A percentile compares a stretch with the other conserved stretches of the same genome.
phyloP scores from a whole-genome alignment of 2,888 invertebrate species.

The Spicauda simplicius region DNA sequence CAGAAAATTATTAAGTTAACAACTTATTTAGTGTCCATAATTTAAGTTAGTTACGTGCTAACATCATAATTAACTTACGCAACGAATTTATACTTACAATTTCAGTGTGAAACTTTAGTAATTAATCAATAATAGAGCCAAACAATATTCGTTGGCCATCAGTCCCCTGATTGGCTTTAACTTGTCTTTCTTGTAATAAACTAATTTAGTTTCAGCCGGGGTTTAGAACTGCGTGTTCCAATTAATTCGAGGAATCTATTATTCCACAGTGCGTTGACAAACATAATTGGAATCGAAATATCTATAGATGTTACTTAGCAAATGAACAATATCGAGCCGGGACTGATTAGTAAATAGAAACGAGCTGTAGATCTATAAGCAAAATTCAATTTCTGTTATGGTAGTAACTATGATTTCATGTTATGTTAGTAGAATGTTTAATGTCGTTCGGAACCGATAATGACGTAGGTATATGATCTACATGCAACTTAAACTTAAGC shows the following conservation, averaged over 20 bases:
- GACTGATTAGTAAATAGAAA: not conserved
- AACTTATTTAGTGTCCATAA: too few species aligned
- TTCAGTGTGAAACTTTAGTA: not conserved
- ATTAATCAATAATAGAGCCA: not conserved
- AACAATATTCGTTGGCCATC: not conserved
- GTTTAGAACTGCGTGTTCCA: not conserved
- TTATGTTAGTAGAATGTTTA: too few species aligned
- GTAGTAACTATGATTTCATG: too few species aligned
- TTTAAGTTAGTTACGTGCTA: too few species aligned
- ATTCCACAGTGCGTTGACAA: slow-evolving; percentile 1
- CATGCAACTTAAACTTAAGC: too few species aligned
- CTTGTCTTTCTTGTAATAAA: slow-evolving; percentile 5
- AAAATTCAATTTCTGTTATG: too few species aligned
- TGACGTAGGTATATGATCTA: too few species aligned
- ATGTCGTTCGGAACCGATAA: too few species aligned
- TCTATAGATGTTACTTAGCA: not conserved
- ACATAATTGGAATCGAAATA: slow-evolving; percentile 1
- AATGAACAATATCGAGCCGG: not conserved
- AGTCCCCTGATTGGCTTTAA: not conserved
- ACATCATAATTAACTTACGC: too few species aligned
- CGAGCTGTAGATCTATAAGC: not conserved
- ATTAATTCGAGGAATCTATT: slow-evolving; percentile 8
- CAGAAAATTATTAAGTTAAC: too few species aligned
- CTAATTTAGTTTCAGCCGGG: slow-evolving; percentile 6
- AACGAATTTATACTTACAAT: too few species aligned